Evolutionary conservation across 2,797 vertebrate species (phyloP), one percentile per base, ranked within the genome.

Genomic region (Hydrolagus colliei): DNA sequence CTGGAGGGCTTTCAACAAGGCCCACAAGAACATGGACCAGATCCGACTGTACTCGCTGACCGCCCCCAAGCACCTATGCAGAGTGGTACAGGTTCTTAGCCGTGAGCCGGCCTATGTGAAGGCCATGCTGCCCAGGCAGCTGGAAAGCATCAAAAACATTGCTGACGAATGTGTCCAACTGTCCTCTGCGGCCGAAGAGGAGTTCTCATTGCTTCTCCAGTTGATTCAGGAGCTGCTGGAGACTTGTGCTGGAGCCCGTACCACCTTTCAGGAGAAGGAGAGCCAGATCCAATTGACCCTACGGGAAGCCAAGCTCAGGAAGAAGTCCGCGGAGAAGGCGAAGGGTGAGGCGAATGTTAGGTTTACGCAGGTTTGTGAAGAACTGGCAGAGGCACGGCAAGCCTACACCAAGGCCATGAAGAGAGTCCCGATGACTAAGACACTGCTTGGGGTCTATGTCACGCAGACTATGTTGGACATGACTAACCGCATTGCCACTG

Each of bases 11-110:
- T 84, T 84, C 65, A 68, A 84, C 65, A 68, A 84, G 63, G 79
- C 79, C 65, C 79, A 84, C 79, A 84, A 71, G 9, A 84, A 84
- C 4, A 84, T 84, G 79, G 79, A 84, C 79, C 79, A 84, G 79
- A 84, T 84, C 14, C 79, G 79, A 0, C 79, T 71, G 16, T 52
- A 84, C 32, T 41, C 79, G 4, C 8, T 68, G 65, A 13, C 1
- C 9, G 79, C 32, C 3, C 79, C 79, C 18, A 84, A 71, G 32
- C 79, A 84, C 32, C 79, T 84, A 32, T 63, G 63, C 79, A 84
- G 16, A 1, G 65, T 32, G 1, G 65, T 84, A 27, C 65, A 84
- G 32, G 18, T 84, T 5, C 32, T 84, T 63, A 20, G 32, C 18
- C 79, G 65, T 8, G 32, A 68, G 5, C 65, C 79, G 0, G 41